Base-by-base conservation (phyloP, 2,113 vertebrate genomes). In the Cheirogaleus medius region DNA sequence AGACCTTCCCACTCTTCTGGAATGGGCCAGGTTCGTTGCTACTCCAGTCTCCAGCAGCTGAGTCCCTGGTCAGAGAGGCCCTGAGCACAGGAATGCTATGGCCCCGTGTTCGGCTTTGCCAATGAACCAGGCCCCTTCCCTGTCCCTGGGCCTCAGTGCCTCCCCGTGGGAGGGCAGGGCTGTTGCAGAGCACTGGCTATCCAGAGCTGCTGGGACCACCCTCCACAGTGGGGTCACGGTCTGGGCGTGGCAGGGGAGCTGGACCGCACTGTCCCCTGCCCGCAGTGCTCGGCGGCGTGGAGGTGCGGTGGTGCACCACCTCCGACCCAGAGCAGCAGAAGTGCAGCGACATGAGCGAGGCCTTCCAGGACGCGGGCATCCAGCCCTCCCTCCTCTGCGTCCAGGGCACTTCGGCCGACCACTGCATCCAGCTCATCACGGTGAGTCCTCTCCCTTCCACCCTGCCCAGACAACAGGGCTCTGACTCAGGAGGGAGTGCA, bases 251-350 rank as follows among this genome's bases (percentile, higher is more conserved):
- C 0, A 0, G 20, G 23, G 27, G n/a, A 21, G 8, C 34, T 0
- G 5, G 18, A 18, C 74, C 77, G 94, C 82, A 95, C 92, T 73
- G 58, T 69, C 25, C 66, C 66, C 60, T 44, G 1, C 37, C 47
- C 85, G 15, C 98, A 99, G 99, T 87, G 17, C 97, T 98, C 0
- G 3, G 98, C 14, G 97, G 99, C 96, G 98, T 90, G 58, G 98
- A 74, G 73, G 76, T 99, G 96, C 98, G 98, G 15, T 99, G 99
- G 99, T 99, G 99, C 97, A 99, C 99, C 3, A 95, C 99, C 96
- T 99, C 99, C 0, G 80, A 98, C 0, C 29, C 68, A 0, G 99
- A 99, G 95, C 98, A 98, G 95, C 93, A 21, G 60, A 99, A 99
- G 94, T 99, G 99, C 88, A 90, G 83, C 9, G 98, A 96, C 91